These are phyloP conservation scores for Periophthalmus modestus DNA, from an alignment of 2,113 vertebrate genomes.

Conservation along the genomic window DNA sequence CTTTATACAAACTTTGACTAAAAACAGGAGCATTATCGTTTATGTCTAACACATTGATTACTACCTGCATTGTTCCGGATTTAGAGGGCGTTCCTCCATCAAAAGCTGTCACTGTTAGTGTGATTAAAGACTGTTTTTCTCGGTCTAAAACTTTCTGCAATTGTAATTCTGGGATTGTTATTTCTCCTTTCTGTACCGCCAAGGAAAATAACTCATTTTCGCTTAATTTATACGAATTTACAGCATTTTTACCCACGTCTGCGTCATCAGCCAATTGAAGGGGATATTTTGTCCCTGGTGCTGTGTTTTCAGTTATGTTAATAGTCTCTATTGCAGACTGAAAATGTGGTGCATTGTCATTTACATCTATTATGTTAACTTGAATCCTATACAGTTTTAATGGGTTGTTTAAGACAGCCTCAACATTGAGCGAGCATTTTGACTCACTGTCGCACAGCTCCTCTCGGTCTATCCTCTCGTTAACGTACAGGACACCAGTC, in stretches of 20 bases:
- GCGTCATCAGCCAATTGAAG: constrained; percentile 71
- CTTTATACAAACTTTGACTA: too few relatives aligned
- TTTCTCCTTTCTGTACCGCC: constrained; percentile 36
- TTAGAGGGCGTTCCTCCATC: too few relatives aligned
- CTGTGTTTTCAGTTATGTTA: constrained; percentile 66
- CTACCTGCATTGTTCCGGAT: too few relatives aligned
- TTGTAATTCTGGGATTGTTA: constrained; percentile 68
- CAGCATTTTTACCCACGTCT: constrained; percentile 74
- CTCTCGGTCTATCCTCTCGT: constrained; percentile 66
- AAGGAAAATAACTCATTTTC: too few relatives aligned
- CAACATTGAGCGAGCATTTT: constrained; percentile 54
- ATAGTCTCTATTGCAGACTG: constrained; percentile 67
- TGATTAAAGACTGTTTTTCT: constrained; percentile 71
- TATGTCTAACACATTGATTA: too few relatives aligned
- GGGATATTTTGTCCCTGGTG: constrained; percentile 39
- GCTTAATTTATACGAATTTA: too few relatives aligned
- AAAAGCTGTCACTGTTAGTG: constrained; percentile 66
- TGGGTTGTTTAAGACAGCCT: constrained; percentile 56
- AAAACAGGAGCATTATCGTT: too few relatives aligned
- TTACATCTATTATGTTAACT: constrained; percentile 62
- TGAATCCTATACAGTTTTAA: constrained; percentile 57
- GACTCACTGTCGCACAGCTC: constrained; percentile 48
- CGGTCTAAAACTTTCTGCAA: constrained; percentile 81
- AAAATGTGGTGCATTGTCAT: constrained; percentile 54
- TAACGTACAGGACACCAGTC: constrained; percentile 63